These are phyloP conservation scores for Cephalophus harveyi DNA, from an alignment of 2,113 vertebrate genomes.

Conservation along the genomic window DNA sequence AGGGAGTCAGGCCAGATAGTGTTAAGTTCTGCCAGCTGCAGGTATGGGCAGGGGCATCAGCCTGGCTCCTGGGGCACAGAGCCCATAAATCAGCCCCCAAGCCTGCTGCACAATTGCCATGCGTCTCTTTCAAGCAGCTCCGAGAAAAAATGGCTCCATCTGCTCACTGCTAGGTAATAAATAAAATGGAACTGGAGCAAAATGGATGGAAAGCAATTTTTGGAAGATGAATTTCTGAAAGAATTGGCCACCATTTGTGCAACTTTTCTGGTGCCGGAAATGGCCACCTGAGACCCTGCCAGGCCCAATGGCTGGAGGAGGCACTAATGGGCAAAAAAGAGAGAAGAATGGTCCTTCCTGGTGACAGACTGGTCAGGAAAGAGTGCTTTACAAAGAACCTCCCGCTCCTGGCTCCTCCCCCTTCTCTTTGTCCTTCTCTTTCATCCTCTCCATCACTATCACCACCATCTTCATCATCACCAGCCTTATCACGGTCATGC, in stretches of 20 bases:
- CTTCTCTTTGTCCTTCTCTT: not conserved
- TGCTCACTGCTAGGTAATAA: constrained; percentile 76
- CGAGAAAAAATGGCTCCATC: constrained; percentile 76
- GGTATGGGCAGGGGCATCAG: not conserved
- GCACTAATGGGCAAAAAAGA: not conserved
- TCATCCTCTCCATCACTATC: not conserved
- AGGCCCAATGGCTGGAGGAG: not conserved
- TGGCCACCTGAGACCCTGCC: not conserved
- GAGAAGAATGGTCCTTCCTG: not conserved
- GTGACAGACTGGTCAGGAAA: not conserved
- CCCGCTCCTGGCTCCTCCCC: not conserved
- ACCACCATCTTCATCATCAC: not conserved
- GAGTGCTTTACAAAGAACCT: not conserved
- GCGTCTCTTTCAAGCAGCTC: constrained; percentile 69
- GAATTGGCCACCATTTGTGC: constrained; percentile 41
- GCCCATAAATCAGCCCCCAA: constrained; percentile 71
- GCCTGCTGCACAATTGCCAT: constrained; percentile 60
- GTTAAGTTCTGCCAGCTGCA: constrained; percentile 22
- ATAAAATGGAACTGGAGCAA: constrained; percentile 74
- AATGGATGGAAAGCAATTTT: constrained; percentile 74
- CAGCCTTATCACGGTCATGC: not conserved
- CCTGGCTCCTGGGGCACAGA: constrained; percentile 44
- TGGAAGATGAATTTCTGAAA: constrained; percentile 59
- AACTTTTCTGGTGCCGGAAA: not conserved
- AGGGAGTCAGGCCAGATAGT: not conserved